These are phyloP conservation scores for Galaxea fascicularis DNA, from an alignment of 92 coral and sea anemone species.

Conservation along the genomic window DNA sequence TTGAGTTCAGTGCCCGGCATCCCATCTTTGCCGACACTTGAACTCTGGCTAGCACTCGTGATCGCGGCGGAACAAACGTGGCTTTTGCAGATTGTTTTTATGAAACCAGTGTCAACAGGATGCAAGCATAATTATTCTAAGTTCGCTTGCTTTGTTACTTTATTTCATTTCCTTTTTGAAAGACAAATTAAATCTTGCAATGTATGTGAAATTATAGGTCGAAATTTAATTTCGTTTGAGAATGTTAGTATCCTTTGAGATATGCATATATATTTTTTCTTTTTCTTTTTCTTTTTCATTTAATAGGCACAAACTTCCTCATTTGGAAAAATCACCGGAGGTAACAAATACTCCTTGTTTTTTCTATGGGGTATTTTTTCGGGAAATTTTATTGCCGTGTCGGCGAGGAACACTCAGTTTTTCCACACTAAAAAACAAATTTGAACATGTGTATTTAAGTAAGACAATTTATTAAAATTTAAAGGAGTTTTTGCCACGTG, in stretches of 20 bases:
- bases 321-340: no score
- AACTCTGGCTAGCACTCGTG: background rate
- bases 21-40: background rate
- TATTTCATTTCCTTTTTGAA: background rate
- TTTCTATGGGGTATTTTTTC: background rate
- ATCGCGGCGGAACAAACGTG: background rate
- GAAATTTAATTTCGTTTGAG: background rate
- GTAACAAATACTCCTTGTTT: no score
- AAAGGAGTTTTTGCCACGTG: background rate
- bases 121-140: background rate
- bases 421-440: background rate
- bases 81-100: background rate
- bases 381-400: no score
- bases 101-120: background rate
- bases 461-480: background rate
- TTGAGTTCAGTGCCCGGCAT: background rate
- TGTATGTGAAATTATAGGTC: background rate
- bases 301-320: no score
- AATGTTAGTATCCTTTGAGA: no score
- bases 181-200: background rate
- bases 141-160: background rate
- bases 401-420: no score
- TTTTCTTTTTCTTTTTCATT: no score
- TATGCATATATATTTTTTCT: no score
- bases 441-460: constrained; percentile 11